These are phyloP conservation scores for Gryon sp. DNA, from an alignment of 1,140 invertebrate species.

Conservation along the genomic window DNA sequence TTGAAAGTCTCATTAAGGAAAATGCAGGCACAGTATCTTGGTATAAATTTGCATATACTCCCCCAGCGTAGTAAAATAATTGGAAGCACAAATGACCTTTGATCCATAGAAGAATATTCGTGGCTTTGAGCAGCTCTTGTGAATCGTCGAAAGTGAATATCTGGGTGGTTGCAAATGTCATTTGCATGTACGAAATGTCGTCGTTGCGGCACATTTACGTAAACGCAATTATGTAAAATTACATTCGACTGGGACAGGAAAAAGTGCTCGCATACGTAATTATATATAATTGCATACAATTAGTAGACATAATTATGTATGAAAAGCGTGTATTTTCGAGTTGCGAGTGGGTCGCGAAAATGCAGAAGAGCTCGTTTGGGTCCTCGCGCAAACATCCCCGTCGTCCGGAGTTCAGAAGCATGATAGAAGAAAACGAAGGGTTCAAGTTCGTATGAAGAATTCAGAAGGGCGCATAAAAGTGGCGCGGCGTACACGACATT, in stretches of 20 bases:
- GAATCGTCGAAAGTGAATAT: constrained; percentile 46
- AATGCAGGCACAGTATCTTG: too few relatives aligned
- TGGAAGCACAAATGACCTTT: constrained; percentile 24
- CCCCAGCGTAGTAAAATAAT: not conserved
- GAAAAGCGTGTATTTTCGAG: constrained; percentile 45
- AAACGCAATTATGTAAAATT: constrained; percentile 62
- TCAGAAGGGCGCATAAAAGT: constrained; percentile 61
- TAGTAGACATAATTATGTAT: constrained; percentile 57
- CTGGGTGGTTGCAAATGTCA: constrained; percentile 39
- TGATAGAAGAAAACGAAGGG: constrained; percentile 1
- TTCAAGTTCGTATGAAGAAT: constrained; percentile 65
- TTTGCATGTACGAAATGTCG: constrained; percentile 52
- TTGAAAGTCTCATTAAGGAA: too few relatives aligned
- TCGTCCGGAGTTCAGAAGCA: too few relatives aligned
- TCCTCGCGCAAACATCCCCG: constrained; percentile 24
- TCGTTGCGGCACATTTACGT: constrained; percentile 49
- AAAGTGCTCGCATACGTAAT: constrained; percentile 54
- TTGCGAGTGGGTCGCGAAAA: constrained; percentile 40
- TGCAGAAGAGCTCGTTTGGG: constrained; percentile 16
- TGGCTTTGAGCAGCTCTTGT: not conserved
- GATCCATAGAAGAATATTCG: constrained; percentile 24
- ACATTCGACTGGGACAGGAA: constrained; percentile 37
- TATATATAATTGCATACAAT: constrained; percentile 63
- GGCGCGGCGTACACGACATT: constrained; percentile 55
- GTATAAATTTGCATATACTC: not conserved